phyloP scores from a whole-genome alignment of 2,888 invertebrate species.

The Sericinus montela region DNA sequence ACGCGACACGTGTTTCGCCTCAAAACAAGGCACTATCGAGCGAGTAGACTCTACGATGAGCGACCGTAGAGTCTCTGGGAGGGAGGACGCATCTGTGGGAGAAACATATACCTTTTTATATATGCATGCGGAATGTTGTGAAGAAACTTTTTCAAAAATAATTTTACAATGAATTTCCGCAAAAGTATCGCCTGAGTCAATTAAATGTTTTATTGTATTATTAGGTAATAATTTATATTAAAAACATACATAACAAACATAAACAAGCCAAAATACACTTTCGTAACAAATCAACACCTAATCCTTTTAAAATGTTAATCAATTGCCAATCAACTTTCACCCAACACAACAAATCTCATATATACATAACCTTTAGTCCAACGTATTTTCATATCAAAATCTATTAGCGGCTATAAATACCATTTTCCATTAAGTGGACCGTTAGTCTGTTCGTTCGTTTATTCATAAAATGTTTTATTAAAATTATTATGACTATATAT shows the following conservation, averaged over 20 bases:
- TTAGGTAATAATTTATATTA: too few relatives aligned
- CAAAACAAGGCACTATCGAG: too few relatives aligned
- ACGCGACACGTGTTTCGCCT: too few relatives aligned
- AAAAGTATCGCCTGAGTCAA: too few relatives aligned
- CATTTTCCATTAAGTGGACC: conserved; percentile 16
- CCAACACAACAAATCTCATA: conserved; percentile 12
- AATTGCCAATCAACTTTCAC: conserved; percentile 15
- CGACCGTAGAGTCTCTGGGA: too few relatives aligned
- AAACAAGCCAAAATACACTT: conserved; percentile 11
- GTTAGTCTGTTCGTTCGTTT: conserved; percentile 9
- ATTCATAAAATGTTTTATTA: conserved; percentile 11
- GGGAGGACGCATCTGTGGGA: too few relatives aligned
- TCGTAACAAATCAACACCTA: not conserved
- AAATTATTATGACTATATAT: conserved; percentile 12
- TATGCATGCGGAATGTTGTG: too few relatives aligned
- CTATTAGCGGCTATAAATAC: conserved; percentile 10
- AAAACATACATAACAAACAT: not conserved
- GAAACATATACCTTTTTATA: too few relatives aligned
- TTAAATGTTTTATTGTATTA: too few relatives aligned
- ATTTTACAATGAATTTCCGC: too few relatives aligned
- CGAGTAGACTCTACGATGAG: too few relatives aligned
- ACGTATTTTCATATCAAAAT: conserved; percentile 11
- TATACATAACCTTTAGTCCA: conserved; percentile 15
- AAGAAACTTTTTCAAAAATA: too few relatives aligned
- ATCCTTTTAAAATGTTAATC: conserved; percentile 18